Conservation (phyloP, 1,140 invertebrate genomes). For the Uloborus diversus region DNA sequence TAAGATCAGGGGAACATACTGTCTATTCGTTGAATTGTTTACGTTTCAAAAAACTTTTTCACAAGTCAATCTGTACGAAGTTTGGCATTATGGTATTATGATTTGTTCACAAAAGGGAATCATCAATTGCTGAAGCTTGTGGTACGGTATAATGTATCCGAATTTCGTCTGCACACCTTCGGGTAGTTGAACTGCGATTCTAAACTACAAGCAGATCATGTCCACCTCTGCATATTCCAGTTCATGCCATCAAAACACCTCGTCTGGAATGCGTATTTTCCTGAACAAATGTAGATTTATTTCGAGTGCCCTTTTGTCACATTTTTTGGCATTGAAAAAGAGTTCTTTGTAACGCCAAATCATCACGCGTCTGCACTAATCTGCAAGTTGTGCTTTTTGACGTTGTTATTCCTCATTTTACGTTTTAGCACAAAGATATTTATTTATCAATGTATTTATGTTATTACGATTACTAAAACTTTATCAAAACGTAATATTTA, state of each 20-base stretch:
- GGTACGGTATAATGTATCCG: not conserved
- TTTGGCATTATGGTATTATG: not conserved
- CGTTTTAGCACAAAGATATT: no score
- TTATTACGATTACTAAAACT: no score
- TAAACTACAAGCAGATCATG: not conserved
- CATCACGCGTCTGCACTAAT: no score
- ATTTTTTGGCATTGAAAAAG: no score
- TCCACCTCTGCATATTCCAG: not conserved
- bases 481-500: no score
- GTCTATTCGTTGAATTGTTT: not conserved
- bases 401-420: no score
- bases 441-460: no score
- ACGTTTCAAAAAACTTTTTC: not conserved
- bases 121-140: not conserved
- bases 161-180: not conserved
- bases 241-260: not conserved
- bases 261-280: not conserved
- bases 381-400: no score
- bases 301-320: not conserved
- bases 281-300: not conserved
- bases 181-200: not conserved
- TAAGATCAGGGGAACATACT: not conserved
- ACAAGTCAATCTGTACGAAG: not conserved
- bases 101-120: no score
- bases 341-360: no score